Percentiles rank a stretch among this genome's conserved stretches.
phyloP scores from a whole-genome alignment of 1,140 invertebrate species.

The Chelonus insularis region DNA sequence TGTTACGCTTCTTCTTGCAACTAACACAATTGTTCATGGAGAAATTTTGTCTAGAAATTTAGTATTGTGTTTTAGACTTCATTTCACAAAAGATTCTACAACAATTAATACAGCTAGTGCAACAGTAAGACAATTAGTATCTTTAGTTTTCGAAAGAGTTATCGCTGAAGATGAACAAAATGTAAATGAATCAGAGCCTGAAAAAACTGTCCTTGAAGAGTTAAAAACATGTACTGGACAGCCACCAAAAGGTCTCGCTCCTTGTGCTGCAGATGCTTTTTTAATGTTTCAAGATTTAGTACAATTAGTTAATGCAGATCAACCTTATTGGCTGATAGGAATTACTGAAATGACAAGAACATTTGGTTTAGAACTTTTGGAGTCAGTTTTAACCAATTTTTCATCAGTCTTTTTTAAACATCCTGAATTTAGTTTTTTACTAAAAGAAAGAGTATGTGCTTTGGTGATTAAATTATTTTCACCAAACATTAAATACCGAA shows the following conservation, averaged over 20 bases:
- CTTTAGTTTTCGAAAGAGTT: constrained; percentile 93
- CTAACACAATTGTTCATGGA: constrained; percentile 90
- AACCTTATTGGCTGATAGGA: constrained; percentile 91
- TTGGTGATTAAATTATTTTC: constrained; percentile 97
- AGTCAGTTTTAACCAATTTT: constrained; percentile 90
- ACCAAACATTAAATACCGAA: constrained; percentile 91
- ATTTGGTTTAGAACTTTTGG: constrained; percentile 93
- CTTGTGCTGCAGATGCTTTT: constrained; percentile 93
- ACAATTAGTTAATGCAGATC: constrained; percentile 93
- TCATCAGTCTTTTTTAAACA: constrained; percentile 93
- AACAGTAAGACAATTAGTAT: constrained; percentile 94
- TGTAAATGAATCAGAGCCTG: constrained; percentile 40
- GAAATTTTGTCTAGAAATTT: constrained; percentile 91
- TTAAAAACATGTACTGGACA: constrained; percentile 75
- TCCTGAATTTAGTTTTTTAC: constrained; percentile 88
- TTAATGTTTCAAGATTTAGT: constrained; percentile 97
- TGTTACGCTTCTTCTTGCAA: constrained; percentile 90
- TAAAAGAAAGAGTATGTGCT: constrained; percentile 97
- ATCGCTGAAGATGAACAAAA: constrained; percentile 70
- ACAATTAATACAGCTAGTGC: constrained; percentile 97
- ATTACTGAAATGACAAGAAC: constrained; percentile 97
- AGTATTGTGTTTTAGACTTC: constrained; percentile 93
- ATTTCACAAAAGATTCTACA: constrained; percentile 90
- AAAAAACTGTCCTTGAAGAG: constrained; percentile 74
- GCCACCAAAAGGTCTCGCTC: constrained; percentile 78